phyloP scores from a whole-genome alignment of 2,797 vertebrate species.

The Anguilla marmorata region DNA sequence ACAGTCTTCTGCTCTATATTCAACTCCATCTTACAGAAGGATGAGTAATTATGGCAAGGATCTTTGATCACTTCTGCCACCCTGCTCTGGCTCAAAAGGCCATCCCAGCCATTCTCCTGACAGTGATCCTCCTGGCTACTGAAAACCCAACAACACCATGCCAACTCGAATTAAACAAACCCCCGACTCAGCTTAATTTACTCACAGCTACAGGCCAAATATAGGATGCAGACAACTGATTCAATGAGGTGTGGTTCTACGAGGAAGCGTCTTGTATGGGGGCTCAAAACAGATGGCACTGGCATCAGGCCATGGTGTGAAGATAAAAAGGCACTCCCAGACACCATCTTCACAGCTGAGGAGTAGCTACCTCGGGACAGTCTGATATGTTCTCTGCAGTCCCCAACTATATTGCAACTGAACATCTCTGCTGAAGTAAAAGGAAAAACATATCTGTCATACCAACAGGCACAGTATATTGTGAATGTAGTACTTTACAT shows the following conservation, averaged over 20 bases:
- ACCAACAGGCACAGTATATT: not conserved
- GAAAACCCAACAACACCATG: constrained; percentile 3
- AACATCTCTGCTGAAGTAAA: not conserved
- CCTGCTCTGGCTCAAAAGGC: not conserved
- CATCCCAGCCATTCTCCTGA: not conserved
- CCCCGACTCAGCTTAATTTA: not conserved
- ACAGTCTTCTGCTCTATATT: not conserved
- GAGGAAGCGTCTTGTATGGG: not conserved
- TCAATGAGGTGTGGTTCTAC: not conserved
- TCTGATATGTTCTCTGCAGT: not conserved
- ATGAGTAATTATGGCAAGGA: not conserved
- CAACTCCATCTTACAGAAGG: too few relatives aligned
- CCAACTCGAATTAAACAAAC: constrained; percentile 15
- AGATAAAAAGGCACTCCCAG: not conserved
- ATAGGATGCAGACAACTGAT: constrained; percentile 9
- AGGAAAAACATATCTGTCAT: not conserved
- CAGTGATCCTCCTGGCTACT: constrained; percentile 1
- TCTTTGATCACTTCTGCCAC: not conserved
- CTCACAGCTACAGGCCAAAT: constrained; percentile 1
- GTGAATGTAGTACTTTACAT: not conserved
- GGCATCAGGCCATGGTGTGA: not conserved
- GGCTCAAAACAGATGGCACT: constrained; percentile 20
- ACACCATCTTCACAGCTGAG: not conserved
- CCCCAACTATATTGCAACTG: not conserved
- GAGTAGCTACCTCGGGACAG: not conserved